Base-by-base conservation (phyloP, 1,140 invertebrate species). In the Orussus abietinus region DNA sequence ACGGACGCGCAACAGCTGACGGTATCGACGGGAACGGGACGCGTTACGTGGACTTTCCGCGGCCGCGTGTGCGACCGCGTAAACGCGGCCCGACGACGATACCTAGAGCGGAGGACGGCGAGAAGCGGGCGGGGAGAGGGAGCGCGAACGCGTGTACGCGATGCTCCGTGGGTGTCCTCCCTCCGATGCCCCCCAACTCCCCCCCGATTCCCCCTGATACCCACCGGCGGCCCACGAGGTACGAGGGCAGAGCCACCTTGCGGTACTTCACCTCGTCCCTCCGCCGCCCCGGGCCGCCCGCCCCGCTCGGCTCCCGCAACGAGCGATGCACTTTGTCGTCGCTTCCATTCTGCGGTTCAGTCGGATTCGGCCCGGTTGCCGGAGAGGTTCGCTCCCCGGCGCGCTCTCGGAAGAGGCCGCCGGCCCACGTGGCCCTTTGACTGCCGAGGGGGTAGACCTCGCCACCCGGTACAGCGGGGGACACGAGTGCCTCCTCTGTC, bases 1-100 rank as follows among this genome's bases (percentile, higher is more conserved):
- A 55, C 48, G 41, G 47, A 57, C 57, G n/a, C n/a, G 59, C 57
- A 62, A 62, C 59, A 62, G 57, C 58, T 62, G 59, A 62, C 55
- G 52, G 50, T 61, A 61, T 57, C 51, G 55, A 55, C 53, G 55
- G 21, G 52, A 56, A 57, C 45, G 47, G 36, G 32, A 42, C 32
- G 51, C 52, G 51, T 47, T 54, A 53, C 54, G 48, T 55, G 52
- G 51, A 53, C 53, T 55, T 55, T 54, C 43, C 49, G 54, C 52
- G 41, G 17, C 28, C 28, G 33, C 44, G 40, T 43, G 42, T 41
- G 43, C 42, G 41, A 52, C 47, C 39, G 48, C 53, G 43, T 53
- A 57, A 50, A 50, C 47, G 45, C 42, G 51, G 50, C 29, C 42
- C 42, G 31, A 46, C 26, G 35, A 7, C 6, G 22, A n/a, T 25